These are phyloP conservation scores for Oceanites oceanicus DNA, from an alignment of 2,113 vertebrate genomes.

Conservation along the genomic window DNA sequence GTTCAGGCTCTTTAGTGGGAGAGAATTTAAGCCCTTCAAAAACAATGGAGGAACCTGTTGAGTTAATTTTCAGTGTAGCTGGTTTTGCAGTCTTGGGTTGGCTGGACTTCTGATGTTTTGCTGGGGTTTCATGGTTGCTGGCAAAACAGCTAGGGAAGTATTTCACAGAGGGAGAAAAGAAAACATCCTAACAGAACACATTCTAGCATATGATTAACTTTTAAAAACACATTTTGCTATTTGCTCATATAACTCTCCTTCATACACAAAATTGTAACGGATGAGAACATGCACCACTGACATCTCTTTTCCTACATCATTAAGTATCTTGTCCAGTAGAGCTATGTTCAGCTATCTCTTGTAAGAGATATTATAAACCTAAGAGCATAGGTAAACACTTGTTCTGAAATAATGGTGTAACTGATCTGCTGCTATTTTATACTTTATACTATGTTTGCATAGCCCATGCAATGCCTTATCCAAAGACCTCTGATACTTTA, in stretches of 20 bases:
- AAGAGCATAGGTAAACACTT: neutral
- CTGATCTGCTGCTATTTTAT: neutral
- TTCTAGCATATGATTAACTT: neutral
- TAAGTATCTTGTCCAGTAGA: neutral
- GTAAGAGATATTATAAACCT: neutral
- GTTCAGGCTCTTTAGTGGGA: neutral
- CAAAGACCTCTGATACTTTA: neutral
- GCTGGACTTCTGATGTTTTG: neutral
- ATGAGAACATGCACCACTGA: neutral
- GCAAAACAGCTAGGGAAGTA: neutral
- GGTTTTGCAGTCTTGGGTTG: neutral
- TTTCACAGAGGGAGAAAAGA: neutral
- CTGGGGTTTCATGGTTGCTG: slow-evolving; percentile 2
- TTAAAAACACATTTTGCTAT: neutral
- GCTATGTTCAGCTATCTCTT: neutral
- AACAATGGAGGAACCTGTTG: neutral
- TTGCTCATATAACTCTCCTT: neutral
- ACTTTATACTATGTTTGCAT: neutral
- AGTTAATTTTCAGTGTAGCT: neutral
- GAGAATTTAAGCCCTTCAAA: neutral
- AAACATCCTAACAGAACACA: neutral
- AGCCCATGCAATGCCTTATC: neutral
- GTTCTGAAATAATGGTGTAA: neutral
- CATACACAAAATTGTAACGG: neutral
- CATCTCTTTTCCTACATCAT: neutral